These are phyloP conservation scores for Mystacides longicornis DNA, from an alignment of 2,888 invertebrate species.

Conservation along the genomic window DNA sequence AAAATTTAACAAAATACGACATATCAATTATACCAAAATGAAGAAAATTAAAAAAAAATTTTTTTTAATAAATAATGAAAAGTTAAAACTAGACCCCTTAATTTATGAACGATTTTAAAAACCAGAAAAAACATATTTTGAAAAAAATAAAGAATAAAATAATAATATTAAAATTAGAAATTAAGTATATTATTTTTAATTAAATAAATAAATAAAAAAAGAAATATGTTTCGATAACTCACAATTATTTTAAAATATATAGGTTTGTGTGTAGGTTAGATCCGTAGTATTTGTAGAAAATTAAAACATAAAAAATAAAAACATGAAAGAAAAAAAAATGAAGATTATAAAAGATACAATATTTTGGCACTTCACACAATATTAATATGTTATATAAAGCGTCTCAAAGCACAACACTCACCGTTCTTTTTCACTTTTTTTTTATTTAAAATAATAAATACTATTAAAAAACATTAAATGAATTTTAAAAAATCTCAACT, in stretches of 20 bases:
- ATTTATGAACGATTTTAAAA: no score
- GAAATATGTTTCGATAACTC: not conserved
- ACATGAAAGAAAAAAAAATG: not conserved
- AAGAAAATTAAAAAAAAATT: no score
- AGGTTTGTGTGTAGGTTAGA: not conserved
- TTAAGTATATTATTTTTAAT: not conserved
- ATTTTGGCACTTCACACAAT: constrained; percentile 10
- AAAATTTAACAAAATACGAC: no score
- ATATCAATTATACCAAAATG: no score
- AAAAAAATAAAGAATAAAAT: no score
- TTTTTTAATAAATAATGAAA: no score
- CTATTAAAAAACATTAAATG: not conserved
- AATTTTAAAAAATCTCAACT: not conserved
- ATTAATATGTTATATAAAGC: constrained; percentile 13
- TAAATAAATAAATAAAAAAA: not conserved
- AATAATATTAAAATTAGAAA: no score
- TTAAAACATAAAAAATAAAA: not conserved
- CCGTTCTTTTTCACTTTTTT: constrained; percentile 11
- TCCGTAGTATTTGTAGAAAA: not conserved
- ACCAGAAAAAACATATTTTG: no score
- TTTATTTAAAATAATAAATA: not conserved
- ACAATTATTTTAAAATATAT: not conserved
- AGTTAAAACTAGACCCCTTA: no score
- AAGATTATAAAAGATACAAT: constrained; percentile 5
- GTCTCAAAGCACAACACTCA: constrained; percentile 14